Evolutionary conservation across 2,888 invertebrate species (phyloP), one percentile per base, ranked within the genome.

Genomic region (Drosophila longiperda): DNA sequence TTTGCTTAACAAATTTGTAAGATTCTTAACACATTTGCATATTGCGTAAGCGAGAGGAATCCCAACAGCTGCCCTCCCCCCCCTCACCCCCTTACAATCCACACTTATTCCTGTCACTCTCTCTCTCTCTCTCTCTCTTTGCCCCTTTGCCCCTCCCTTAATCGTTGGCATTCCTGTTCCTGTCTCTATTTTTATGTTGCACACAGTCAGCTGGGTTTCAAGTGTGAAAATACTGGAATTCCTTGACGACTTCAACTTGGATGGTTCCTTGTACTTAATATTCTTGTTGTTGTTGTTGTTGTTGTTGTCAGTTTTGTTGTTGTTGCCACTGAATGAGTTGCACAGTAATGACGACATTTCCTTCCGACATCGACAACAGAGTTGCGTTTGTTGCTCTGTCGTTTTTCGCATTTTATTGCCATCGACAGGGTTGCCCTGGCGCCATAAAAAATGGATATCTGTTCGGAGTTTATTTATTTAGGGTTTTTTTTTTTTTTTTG

Each of bases 1-100:
- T 87, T 90, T 89, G 89, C 87, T 90, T 87, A 87, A 87, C 87
- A 87, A 90, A 87, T 87, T 87, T 87, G 87, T 76, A 78, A 90
- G 87, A 87, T 90, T 87, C 87, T 90, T 83, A 82, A 68, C 90
- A 83, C 87, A 87, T 87, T 87, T 87, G 87, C 90, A 87, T 87
- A 90, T 87, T 89, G 85, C 84, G 85, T 78, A 75, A 75, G 87
- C 81, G 68, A 68, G 50, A 69, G 66, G 67, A 55, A 65, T 73
- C 52, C 67, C 77, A 77, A 23, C 49, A 65, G 38, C 57, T 48
- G 45, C 40, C 45, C 11, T n/a, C 45, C 40, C 42, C 11, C 11
- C 38, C 45, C 11, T 9, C 5, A 20, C 9, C 9, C 9, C 40
- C 49, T 12, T 3, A 3, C 42, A 45, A 3, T 1, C 38, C 20